Evolutionary conservation across 2,113 vertebrate genomes (phyloP).

Genomic region (Ailurus styani): DNA sequence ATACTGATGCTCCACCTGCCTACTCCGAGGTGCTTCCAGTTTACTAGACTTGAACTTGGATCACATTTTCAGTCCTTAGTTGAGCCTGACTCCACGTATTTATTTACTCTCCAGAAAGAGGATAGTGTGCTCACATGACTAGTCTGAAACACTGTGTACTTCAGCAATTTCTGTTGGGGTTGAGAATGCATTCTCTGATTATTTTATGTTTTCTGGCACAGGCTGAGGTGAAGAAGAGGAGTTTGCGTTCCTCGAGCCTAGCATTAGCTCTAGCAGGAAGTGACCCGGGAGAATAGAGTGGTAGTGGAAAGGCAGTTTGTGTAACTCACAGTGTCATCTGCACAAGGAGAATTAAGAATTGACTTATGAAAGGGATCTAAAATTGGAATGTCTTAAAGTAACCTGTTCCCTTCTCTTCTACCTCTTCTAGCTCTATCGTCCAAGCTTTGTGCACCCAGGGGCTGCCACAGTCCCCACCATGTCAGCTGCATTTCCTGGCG

Average conservation of each 20-base stretch:
- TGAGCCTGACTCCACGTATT: neutral
- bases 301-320: neutral
- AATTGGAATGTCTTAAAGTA: neutral
- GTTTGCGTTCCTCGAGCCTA: neutral
- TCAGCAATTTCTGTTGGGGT: neutral
- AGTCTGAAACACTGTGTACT: neutral
- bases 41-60: neutral
- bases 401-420: neutral
- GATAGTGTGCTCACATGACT: neutral
- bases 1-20: conserved; percentile 92
- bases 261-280: neutral
- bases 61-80: neutral
- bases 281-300: neutral
- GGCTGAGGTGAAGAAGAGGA: conserved; percentile 24
- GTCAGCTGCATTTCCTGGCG: conserved; percentile 90
- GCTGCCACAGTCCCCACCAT: conserved; percentile 90
- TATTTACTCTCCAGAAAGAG: neutral
- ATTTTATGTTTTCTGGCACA: neutral
- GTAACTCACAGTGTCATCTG: neutral
- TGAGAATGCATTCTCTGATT: neutral
- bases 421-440: conserved; percentile 90
- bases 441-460: conserved; percentile 92
- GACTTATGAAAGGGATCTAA: neutral
- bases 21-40: conserved; percentile 89
- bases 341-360: neutral